These are phyloP conservation scores for Scaptomyza polygonia DNA, from an alignment of 2,888 invertebrate genomes.

Conservation along the genomic window DNA sequence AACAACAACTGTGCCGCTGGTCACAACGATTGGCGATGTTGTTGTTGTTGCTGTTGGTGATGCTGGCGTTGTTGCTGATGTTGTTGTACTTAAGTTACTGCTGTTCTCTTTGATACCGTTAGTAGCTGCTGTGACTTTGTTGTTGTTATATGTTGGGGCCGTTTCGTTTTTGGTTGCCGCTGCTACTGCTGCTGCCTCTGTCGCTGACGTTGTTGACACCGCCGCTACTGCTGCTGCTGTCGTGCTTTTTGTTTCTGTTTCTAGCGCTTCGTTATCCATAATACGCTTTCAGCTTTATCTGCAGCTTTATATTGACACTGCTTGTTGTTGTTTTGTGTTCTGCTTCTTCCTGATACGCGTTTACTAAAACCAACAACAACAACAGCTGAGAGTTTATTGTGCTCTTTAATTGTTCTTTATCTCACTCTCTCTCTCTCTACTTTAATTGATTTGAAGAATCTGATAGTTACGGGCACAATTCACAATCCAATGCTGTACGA, in stretches of 20 bases:
- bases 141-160: constrained; percentile 68
- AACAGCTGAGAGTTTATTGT: constrained; percentile 45
- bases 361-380: constrained; percentile 48
- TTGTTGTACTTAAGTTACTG: constrained; percentile 81
- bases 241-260: constrained; percentile 72
- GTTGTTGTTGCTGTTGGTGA: constrained; percentile 51
- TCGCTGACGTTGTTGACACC: constrained; percentile 34
- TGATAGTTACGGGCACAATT: constrained; percentile 56
- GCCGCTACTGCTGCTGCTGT: constrained; percentile 55
- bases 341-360: constrained; percentile 33
- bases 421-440: constrained; percentile 11
- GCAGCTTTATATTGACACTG: constrained; percentile 33
- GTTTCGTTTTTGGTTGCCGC: constrained; percentile 64
- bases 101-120: constrained; percentile 84
- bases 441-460: constrained; percentile 53
- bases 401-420: constrained; percentile 20
- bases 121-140: constrained; percentile 75
- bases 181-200: constrained; percentile 46
- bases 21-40: constrained; percentile 78
- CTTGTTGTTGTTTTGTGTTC: constrained; percentile 23
- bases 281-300: constrained; percentile 73
- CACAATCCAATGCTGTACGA: constrained; percentile 54
- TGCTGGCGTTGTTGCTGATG: constrained; percentile 53
- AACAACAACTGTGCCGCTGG: constrained; percentile 62
- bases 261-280: constrained; percentile 82